These are phyloP conservation scores for Holothuria leucospilota DNA, from an alignment of 53 echinoderm and acorn worm species.

Conservation along the genomic window DNA sequence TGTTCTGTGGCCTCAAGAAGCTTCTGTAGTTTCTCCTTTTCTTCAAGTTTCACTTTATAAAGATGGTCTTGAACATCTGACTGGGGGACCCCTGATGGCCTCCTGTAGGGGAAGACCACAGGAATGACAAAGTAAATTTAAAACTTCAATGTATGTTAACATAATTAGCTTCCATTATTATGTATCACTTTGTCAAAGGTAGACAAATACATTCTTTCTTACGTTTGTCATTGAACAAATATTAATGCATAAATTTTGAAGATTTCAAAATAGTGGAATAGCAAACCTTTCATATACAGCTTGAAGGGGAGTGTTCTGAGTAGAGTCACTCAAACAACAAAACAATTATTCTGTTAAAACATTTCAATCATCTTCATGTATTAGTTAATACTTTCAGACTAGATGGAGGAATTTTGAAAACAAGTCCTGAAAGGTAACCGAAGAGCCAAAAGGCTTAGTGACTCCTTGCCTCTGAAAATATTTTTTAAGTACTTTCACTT, in stretches of 20 bases:
- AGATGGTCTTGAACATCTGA: constrained; percentile 71
- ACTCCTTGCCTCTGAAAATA: too few species aligned
- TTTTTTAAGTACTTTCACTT: too few species aligned
- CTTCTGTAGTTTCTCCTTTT: constrained; percentile 81
- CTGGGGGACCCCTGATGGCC: constrained; percentile 87
- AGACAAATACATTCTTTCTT: too few species aligned
- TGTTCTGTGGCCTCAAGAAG: constrained; percentile 76
- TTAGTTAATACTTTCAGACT: background rate
- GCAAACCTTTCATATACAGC: too few species aligned
- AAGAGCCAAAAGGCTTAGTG: too few species aligned
- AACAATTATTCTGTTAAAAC: too few species aligned
- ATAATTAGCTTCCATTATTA: background rate
- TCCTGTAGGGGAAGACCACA: constrained; percentile 58
- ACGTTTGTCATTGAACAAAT: too few species aligned
- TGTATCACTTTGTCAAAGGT: background rate
- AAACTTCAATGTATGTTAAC: background rate
- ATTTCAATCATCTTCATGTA: background rate
- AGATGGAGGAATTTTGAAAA: background rate
- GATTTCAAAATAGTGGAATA: too few species aligned
- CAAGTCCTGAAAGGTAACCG: background rate
- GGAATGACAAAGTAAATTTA: background rate
- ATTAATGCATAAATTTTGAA: too few species aligned
- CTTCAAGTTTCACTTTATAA: constrained; percentile 81
- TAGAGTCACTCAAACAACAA: too few species aligned
- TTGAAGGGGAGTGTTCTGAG: too few species aligned